Percentiles rank a stretch among this genome's conserved stretches.
These are phyloP conservation scores for Drosophila mettleri DNA, from an alignment of 2,888 invertebrate genomes.

Conservation along the genomic window DNA sequence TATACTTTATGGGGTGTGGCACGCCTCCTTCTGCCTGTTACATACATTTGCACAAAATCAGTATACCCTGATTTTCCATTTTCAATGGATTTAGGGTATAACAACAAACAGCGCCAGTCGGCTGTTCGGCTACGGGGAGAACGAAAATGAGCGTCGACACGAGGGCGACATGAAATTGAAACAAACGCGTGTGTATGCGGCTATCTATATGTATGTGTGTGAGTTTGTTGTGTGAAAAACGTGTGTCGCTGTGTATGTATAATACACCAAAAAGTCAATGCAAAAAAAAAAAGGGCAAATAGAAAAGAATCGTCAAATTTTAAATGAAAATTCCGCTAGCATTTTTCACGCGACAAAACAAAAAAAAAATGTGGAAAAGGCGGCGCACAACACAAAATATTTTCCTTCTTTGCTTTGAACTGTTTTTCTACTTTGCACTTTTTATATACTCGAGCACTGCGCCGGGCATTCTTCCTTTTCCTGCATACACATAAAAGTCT, in stretches of 20 bases:
- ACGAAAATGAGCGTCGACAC: conserved; percentile 25
- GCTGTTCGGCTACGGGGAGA: conserved; percentile 29
- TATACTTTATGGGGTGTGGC: too few relatives aligned
- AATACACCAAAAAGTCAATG: conserved; percentile 69
- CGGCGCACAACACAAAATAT: conserved; percentile 25
- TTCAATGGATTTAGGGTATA: too few relatives aligned
- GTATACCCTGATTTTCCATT: too few relatives aligned
- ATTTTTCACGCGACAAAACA: conserved; percentile 50
- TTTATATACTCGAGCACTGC: conserved; percentile 44
- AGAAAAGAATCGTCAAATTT: conserved; percentile 30
- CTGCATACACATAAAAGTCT: conserved; percentile 41
- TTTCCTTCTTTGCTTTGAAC: conserved; percentile 18
- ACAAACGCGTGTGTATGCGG: conserved; percentile 13
- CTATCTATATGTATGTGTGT: conserved; percentile 37
- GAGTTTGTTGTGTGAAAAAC: conserved; percentile 64
- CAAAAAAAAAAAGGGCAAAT: conserved; percentile 18
- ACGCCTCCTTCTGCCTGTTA: too few relatives aligned
- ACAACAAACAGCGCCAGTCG: conserved; percentile 39
- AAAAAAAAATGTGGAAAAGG: conserved; percentile 16
- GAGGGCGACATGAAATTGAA: conserved; percentile 31
- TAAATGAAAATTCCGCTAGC: conserved; percentile 56
- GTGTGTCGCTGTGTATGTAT: conserved; percentile 78
- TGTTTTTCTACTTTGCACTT: conserved; percentile 36
- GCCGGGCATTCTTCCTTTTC: conserved; percentile 59
- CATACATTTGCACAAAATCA: too few relatives aligned